These are phyloP conservation scores for Mesocentrotus franciscanus DNA, from an alignment of 53 echinoderm and acorn worm genomes.

Conservation along the genomic window DNA sequence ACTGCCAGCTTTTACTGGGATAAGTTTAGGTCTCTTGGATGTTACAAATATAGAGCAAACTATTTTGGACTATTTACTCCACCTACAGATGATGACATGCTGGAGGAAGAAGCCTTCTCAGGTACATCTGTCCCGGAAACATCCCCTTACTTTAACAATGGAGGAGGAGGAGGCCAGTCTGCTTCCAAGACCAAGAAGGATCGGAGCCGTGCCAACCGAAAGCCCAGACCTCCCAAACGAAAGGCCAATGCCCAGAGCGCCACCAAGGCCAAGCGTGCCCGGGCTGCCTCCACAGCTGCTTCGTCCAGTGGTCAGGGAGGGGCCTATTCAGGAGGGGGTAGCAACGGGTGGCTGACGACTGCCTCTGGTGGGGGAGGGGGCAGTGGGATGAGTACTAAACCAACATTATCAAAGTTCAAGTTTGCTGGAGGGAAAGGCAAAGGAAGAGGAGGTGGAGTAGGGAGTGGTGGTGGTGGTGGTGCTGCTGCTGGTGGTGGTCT, in stretches of 20 bases:
- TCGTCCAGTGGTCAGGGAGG: not conserved
- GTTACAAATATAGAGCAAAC: no score
- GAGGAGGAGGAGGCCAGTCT: not conserved
- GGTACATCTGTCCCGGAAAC: constrained; percentile 51
- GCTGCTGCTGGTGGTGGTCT: constrained; percentile 62
- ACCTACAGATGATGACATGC: constrained; percentile 68
- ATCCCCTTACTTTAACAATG: constrained; percentile 71
- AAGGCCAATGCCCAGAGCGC: constrained; percentile 62
- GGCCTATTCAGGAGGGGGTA: not conserved
- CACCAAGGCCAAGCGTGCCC: constrained; percentile 76
- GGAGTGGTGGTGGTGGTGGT: constrained; percentile 49
- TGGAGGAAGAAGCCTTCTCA: constrained; percentile 63
- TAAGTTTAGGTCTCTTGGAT: no score
- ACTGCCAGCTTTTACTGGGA: no score
- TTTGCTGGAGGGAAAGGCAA: constrained; percentile 49
- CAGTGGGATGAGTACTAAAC: constrained; percentile 54
- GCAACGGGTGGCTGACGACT: constrained; percentile 40
- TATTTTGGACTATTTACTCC: not conserved
- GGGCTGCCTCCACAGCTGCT: constrained; percentile 62
- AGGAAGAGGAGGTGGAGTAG: constrained; percentile 50
- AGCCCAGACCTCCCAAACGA: constrained; percentile 71
- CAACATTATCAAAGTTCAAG: constrained; percentile 74
- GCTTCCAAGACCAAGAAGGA: constrained; percentile 16
- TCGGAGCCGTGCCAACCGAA: constrained; percentile 39
- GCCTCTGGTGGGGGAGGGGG: not conserved